A percentile compares a stretch with the other conserved stretches of the same genome.
Conservation (phyloP, 64 coral and sea anemone species). For the Montipora cactus region DNA sequence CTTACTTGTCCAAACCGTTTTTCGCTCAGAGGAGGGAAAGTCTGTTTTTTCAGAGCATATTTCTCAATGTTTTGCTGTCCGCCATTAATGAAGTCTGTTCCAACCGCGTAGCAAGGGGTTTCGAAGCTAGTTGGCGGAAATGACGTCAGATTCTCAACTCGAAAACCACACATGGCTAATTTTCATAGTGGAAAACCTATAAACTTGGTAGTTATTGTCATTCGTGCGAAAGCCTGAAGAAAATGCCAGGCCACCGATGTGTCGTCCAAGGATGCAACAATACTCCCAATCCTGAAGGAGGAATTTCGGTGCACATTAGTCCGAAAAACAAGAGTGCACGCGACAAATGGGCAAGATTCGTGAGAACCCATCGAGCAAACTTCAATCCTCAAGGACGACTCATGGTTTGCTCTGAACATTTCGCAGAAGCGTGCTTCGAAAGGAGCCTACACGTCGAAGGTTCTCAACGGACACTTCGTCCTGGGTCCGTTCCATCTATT, state of each 20-base stretch:
- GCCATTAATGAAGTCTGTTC: too few relatives aligned
- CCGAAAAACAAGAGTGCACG: slow-evolving; percentile 11
- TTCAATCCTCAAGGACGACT: slow-evolving; percentile 39
- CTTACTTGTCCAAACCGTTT: slow-evolving; percentile 7
- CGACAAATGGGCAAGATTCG: slow-evolving; percentile 50
- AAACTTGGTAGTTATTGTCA: too few relatives aligned
- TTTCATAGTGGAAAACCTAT: too few relatives aligned
- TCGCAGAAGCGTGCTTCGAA: neutral
- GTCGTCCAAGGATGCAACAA: too few relatives aligned
- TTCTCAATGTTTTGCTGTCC: too few relatives aligned
- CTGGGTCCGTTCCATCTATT: neutral
- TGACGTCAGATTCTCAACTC: neutral
- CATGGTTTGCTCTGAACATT: slow-evolving; percentile 37
- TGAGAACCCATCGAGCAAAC: slow-evolving; percentile 8
- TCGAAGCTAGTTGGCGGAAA: neutral
- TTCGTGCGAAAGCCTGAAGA: too few relatives aligned
- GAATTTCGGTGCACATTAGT: slow-evolving; percentile 9
- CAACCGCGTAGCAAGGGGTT: too few relatives aligned
- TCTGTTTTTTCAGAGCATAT: too few relatives aligned
- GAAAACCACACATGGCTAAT: too few relatives aligned
- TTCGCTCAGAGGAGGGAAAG: neutral
- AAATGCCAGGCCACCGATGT: too few relatives aligned
- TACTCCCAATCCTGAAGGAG: too few relatives aligned
- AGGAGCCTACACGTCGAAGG: neutral
- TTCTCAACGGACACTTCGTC: neutral